A percentile compares a stretch with the other conserved stretches of the same genome.
These are phyloP conservation scores for Syngnathus typhle DNA, from an alignment of 2,113 vertebrate species.

Conservation along the genomic window DNA sequence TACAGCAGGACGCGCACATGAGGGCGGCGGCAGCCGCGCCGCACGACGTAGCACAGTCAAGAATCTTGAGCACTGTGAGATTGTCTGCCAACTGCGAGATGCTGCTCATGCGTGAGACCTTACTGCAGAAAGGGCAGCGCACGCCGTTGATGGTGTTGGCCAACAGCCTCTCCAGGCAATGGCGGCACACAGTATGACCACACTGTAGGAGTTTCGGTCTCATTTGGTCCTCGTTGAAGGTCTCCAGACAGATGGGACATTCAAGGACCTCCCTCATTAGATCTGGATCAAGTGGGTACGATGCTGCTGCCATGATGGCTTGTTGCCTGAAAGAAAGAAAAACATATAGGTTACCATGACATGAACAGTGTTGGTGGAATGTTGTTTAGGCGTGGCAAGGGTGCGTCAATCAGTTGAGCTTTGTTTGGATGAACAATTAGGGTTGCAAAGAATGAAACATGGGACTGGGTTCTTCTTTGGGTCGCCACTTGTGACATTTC, in stretches of 20 bases:
- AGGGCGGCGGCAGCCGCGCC: constrained; percentile 78
- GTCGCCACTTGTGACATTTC: too few species aligned
- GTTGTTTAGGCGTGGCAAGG: neutral
- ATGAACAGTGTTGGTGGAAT: neutral
- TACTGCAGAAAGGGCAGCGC: constrained; percentile 95
- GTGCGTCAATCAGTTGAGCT: neutral
- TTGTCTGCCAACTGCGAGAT: constrained; percentile 89
- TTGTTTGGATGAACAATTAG: neutral
- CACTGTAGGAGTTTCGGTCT: constrained; percentile 93
- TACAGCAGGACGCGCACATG: constrained; percentile 86
- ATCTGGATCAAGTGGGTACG: constrained; percentile 80
- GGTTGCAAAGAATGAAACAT: neutral
- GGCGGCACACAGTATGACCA: constrained; percentile 90
- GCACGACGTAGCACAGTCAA: constrained; percentile 80
- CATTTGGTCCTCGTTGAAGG: constrained; percentile 86
- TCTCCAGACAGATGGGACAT: constrained; percentile 95
- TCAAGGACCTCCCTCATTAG: constrained; percentile 90
- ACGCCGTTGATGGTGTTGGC: constrained; percentile 92
- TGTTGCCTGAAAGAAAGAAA: constrained; percentile 12
- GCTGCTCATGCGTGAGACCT: constrained; percentile 86
- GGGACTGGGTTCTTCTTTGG: neutral
- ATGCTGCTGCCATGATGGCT: constrained; percentile 75
- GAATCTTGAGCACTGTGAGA: constrained; percentile 91
- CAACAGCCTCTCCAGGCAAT: constrained; percentile 91
- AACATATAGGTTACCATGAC: neutral